Conservation (phyloP, 2,113 vertebrate species). For the Orycteropus afer region DNA sequence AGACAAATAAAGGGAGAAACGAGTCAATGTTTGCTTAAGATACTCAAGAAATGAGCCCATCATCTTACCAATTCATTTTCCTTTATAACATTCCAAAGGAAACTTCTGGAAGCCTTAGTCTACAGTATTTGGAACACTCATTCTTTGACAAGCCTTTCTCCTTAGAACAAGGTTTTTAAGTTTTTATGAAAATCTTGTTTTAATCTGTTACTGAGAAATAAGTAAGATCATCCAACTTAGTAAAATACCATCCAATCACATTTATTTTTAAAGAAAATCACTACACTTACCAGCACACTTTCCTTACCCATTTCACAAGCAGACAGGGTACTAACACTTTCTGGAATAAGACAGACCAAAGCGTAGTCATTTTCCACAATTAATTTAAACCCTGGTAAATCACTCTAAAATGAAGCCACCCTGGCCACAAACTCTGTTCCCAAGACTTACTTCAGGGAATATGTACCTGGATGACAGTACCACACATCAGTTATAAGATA, state of each 20-base stretch:
- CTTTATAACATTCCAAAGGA: constrained; percentile 11
- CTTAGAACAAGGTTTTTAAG: neutral
- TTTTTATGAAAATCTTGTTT: neutral
- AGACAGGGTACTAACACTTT: neutral
- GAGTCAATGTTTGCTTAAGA: neutral
- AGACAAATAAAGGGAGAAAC: neutral
- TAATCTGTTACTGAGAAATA: constrained; percentile 10
- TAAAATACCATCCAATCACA: neutral
- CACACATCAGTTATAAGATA: neutral
- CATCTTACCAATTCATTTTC: neutral
- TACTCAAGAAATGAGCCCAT: neutral
- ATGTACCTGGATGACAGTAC: accelerated
- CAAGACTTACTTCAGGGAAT: neutral
- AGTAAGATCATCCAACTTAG: neutral
- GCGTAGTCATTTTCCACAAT: neutral
- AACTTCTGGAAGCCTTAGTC: neutral
- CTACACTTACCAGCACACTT: neutral
- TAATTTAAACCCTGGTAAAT: neutral
- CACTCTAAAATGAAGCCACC: neutral
- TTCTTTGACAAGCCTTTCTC: neutral
- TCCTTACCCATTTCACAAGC: neutral
- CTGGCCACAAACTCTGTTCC: accelerated
- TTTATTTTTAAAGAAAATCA: constrained; percentile 34
- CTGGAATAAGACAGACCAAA: neutral
- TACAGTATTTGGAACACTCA: neutral